Percentiles rank a stretch among this genome's conserved stretches.
Evolutionary conservation across 2,888 invertebrate species (phyloP).

Genomic region (Gisinianus flammeolus): DNA sequence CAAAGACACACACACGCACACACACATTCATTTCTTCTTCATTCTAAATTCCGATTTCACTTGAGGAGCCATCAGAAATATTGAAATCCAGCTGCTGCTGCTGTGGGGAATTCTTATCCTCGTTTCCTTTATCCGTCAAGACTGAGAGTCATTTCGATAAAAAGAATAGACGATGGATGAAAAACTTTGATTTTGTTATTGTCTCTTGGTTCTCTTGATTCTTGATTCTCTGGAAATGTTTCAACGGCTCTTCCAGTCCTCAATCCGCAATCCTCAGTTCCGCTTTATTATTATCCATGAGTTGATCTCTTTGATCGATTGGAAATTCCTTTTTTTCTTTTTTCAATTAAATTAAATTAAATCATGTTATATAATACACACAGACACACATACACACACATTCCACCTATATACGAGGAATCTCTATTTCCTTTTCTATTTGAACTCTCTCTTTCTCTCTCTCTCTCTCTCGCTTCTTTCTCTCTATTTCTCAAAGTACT

Average conservation of each 20-base stretch:
- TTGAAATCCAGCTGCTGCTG: neutral
- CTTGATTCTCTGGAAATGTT: neutral
- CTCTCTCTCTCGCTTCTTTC: neutral
- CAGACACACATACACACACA: too few species aligned
- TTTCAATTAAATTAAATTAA: constrained; percentile 14
- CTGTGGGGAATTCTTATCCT: neutral
- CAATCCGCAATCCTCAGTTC: neutral
- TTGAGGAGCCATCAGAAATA: neutral
- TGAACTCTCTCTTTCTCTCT: neutral
- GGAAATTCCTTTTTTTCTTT: neutral
- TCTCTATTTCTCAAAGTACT: too few species aligned
- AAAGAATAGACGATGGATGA: neutral
- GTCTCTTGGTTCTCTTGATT: too few species aligned
- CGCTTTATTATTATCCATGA: neutral
- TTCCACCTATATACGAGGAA: neutral
- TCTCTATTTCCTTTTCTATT: neutral
- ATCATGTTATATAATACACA: too few species aligned
- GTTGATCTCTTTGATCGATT: neutral
- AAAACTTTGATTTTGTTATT: too few species aligned
- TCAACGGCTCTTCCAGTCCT: neutral
- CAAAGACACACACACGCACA: too few species aligned
- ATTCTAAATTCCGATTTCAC: neutral
- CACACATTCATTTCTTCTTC: neutral
- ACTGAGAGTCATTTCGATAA: too few species aligned
- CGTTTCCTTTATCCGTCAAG: neutral